phyloP scores from a whole-genome alignment of 2,888 invertebrate species.

The Altica lythri region DNA sequence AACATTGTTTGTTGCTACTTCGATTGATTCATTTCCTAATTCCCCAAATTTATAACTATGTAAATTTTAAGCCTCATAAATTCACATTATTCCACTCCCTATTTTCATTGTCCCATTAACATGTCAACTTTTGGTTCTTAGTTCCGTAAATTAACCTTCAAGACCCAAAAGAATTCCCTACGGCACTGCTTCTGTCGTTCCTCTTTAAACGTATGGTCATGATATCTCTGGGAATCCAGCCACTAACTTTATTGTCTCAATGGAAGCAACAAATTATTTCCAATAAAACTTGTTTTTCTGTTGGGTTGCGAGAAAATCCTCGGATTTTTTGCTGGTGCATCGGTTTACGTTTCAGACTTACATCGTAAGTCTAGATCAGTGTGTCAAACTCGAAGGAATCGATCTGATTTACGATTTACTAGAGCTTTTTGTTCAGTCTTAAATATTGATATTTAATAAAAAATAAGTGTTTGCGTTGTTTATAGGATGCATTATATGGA shows the following conservation, averaged over 20 bases:
- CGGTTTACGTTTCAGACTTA: neutral
- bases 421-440: too few species aligned
- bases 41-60: too few species aligned
- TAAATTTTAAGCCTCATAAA: too few species aligned
- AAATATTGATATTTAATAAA: too few species aligned
- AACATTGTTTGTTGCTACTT: too few species aligned
- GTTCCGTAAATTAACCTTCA: neutral
- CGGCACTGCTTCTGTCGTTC: neutral
- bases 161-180: neutral
- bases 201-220: slow-evolving; percentile 4
- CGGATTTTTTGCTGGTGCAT: slow-evolving; percentile 7
- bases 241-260: slow-evolving; percentile 7
- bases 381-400: slow-evolving; percentile 14
- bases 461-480: too few species aligned
- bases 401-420: slow-evolving; percentile 3
- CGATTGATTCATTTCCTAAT: too few species aligned
- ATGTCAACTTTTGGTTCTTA: too few species aligned
- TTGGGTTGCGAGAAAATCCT: slow-evolving; percentile 9
- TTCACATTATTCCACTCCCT: too few species aligned
- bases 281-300: slow-evolving; percentile 17
- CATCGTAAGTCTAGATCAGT: slow-evolving; percentile 16
- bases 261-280: slow-evolving; percentile 18
- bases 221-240: slow-evolving; percentile 3
- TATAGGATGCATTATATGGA: too few species aligned
- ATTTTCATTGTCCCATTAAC: too few species aligned